Percentiles rank a stretch among this genome's conserved stretches.
Evolutionary conservation across 1,140 invertebrate genomes (phyloP).

Genomic region (Drosophila ficusphila): DNA sequence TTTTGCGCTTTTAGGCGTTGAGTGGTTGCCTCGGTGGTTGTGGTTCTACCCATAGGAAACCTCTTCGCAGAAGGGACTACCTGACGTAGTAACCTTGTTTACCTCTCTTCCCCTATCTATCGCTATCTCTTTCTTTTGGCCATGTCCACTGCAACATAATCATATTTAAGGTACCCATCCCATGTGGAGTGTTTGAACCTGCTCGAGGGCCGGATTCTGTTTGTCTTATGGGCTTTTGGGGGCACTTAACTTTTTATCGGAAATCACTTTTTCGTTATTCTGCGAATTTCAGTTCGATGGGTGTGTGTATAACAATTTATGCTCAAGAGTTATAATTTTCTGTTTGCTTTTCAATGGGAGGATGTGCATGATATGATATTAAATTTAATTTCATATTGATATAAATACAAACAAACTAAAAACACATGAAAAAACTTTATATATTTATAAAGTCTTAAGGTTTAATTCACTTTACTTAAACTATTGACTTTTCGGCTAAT

Average conservation of each 20-base stretch:
- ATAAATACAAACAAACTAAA: too few species aligned
- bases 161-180: conserved; percentile 72
- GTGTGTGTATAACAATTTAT: conserved; percentile 14
- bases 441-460: too few species aligned
- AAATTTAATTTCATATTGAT: background rate
- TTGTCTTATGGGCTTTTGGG: conserved; percentile 55
- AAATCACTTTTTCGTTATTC: conserved; percentile 67
- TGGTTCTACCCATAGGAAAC: conserved; percentile 24
- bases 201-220: conserved; percentile 42
- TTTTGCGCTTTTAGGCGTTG: conserved; percentile 58
- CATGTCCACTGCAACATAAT: conserved; percentile 58
- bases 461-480: too few species aligned
- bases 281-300: conserved; percentile 57
- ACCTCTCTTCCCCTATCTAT: background rate
- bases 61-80: conserved; percentile 42
- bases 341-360: background rate
- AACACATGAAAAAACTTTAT: too few species aligned
- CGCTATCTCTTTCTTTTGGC: background rate
- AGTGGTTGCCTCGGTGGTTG: conserved; percentile 22
- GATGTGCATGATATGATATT: background rate
- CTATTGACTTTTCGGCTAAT: background rate
- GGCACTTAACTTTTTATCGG: conserved; percentile 79
- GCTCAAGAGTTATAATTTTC: background rate
- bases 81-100: conserved; percentile 66
- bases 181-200: conserved; percentile 62